Evolutionary conservation across 2,113 vertebrate genomes (phyloP).

Genomic region (Silurus meridionalis): DNA sequence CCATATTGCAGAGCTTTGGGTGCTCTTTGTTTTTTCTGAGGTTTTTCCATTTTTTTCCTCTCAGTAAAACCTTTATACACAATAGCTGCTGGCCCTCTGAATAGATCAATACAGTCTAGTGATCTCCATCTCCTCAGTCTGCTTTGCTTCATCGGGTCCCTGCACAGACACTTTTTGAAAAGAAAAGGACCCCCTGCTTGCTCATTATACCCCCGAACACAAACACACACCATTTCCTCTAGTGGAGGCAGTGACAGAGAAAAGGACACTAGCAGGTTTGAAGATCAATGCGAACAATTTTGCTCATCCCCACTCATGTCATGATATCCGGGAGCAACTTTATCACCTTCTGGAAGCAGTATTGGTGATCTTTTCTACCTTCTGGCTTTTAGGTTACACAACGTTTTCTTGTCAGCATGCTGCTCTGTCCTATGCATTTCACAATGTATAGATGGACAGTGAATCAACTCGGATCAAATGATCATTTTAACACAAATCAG

Average conservation of each 20-base stretch:
- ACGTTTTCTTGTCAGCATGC: neutral
- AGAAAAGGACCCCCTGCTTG: neutral
- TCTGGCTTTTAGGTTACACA: neutral
- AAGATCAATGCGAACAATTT: neutral
- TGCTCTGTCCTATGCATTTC: neutral
- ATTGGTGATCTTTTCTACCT: neutral
- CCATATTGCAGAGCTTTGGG: neutral
- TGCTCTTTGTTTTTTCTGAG: neutral
- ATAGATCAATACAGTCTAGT: neutral
- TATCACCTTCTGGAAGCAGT: neutral
- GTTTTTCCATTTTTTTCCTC: neutral
- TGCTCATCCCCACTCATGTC: neutral
- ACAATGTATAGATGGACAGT: neutral
- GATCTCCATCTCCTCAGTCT: neutral
- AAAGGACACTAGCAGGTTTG: neutral
- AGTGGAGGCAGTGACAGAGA: neutral
- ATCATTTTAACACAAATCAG: neutral
- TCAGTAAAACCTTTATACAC: neutral
- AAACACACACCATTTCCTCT: neutral
- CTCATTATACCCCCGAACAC: neutral
- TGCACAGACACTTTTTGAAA: neutral
- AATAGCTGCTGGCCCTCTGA: neutral
- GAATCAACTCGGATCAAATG: neutral
- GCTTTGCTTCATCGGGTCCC: neutral
- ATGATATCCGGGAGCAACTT: neutral